These are phyloP conservation scores for Stichopus chloronotus DNA, from an alignment of 35 echinoderm and acorn worm genomes.

Conservation along the genomic window DNA sequence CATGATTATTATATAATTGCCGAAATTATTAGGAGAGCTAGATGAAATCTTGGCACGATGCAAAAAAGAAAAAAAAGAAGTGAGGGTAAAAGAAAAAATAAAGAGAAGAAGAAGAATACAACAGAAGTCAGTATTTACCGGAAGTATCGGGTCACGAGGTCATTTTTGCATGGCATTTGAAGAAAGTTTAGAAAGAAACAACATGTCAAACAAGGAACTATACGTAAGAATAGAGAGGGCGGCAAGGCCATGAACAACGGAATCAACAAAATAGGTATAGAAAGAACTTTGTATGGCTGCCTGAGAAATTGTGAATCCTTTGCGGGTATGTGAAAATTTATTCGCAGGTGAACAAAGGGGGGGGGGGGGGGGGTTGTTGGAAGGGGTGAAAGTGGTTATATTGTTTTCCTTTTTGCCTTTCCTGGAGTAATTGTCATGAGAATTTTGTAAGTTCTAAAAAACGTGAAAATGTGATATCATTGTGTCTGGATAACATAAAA, in stretches of 20 bases:
- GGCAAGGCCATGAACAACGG: background rate
- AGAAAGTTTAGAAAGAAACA: constrained; percentile 7
- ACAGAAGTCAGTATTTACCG: constrained; percentile 12
- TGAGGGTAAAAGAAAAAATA: background rate
- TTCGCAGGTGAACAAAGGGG: too few species aligned
- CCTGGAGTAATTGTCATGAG: too few species aligned
- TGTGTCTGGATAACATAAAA: too few species aligned
- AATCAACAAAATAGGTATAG: background rate
- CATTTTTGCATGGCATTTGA: constrained; percentile 17
- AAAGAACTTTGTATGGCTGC: background rate
- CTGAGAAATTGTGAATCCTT: too few species aligned
- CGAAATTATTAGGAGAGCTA: background rate
- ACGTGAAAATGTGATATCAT: too few species aligned
- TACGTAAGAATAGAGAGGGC: background rate
- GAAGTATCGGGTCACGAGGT: constrained; percentile 22
- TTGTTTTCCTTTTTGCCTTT: too few species aligned
- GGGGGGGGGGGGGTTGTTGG: too few species aligned
- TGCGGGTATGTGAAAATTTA: too few species aligned
- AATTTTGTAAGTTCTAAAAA: too few species aligned
- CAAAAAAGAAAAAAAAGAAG: background rate
- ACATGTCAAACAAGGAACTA: background rate
- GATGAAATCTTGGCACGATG: constrained; percentile 12
- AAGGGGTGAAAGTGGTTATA: too few species aligned
- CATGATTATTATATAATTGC: background rate
- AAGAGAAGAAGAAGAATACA: background rate